These are phyloP conservation scores for Drosophila demipolita DNA, from an alignment of 2,888 invertebrate species.

Conservation along the genomic window DNA sequence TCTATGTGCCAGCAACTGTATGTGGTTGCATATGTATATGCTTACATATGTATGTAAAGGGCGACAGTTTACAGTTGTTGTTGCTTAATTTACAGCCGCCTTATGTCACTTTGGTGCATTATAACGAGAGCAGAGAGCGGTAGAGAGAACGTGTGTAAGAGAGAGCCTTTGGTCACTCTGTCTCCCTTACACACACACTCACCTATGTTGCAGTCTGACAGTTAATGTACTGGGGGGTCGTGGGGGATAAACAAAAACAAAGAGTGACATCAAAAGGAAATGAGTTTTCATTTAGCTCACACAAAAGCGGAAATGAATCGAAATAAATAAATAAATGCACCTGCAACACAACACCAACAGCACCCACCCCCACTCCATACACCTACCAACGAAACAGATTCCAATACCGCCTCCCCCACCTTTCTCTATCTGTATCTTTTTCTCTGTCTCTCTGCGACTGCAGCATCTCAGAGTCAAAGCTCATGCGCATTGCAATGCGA, in stretches of 20 bases:
- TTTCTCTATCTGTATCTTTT: background rate
- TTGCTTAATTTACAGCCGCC: constrained; percentile 81
- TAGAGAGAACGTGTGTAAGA: constrained; percentile 9
- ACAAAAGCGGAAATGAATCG: constrained; percentile 82
- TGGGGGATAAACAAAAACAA: constrained; percentile 27
- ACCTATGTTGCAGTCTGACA: constrained; percentile 45
- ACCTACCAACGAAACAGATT: background rate
- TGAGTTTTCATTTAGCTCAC: constrained; percentile 82
- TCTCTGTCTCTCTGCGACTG: constrained; percentile 7
- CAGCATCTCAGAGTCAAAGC: constrained; percentile 48
- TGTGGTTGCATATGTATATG: constrained; percentile 17
- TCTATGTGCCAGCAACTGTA: constrained; percentile 40
- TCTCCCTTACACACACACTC: constrained; percentile 22
- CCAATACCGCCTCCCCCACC: background rate
- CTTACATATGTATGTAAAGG: constrained; percentile 24
- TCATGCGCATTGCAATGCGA: constrained; percentile 50
- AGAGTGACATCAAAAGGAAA: constrained; percentile 82
- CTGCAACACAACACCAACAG: constrained; percentile 47
- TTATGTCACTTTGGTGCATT: constrained; percentile 80
- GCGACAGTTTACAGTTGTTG: constrained; percentile 64
- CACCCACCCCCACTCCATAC: background rate
- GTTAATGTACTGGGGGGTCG: constrained; percentile 42
- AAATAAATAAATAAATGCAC: constrained; percentile 82
- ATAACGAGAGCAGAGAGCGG: constrained; percentile 34
- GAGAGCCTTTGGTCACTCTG: constrained; percentile 23